Evolutionary conservation across 1,140 invertebrate species (phyloP).

Genomic region (Pseudomyrmex sp.): DNA sequence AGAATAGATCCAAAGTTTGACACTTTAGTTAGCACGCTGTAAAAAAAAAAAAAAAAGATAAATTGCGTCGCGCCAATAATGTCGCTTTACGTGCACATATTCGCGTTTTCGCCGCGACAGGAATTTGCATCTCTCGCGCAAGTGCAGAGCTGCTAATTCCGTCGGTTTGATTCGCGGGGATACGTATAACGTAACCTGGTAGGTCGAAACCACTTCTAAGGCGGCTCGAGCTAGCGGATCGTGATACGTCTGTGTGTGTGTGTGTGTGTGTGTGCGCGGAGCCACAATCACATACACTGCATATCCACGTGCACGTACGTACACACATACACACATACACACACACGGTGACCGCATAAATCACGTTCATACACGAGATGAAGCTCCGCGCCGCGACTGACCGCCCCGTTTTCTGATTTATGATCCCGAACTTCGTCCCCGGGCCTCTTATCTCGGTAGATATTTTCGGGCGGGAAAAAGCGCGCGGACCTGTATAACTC

Average conservation of each 20-base stretch:
- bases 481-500: slow-evolving; percentile 55
- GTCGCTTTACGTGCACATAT: no score
- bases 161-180: not conserved
- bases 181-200: slow-evolving; percentile 3
- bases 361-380: slow-evolving; percentile 67
- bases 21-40: not conserved
- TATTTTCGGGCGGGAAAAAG: slow-evolving; percentile 69
- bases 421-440: slow-evolving; percentile 69
- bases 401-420: slow-evolving; percentile 75
- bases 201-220: slow-evolving; percentile 32
- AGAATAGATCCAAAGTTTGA: no score
- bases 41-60: not conserved
- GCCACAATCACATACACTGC: not conserved
- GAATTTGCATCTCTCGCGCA: slow-evolving; percentile 6
- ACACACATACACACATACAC: not conserved
- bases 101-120: not conserved
- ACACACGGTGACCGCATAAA: slow-evolving; percentile 67
- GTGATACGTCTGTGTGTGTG: slow-evolving; percentile 14
- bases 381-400: slow-evolving; percentile 69
- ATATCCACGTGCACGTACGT: not conserved
- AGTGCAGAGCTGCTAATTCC: slow-evolving; percentile 12
- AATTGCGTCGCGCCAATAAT: not conserved
- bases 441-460: slow-evolving; percentile 67
- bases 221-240: slow-evolving; percentile 20
- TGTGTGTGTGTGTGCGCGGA: no score